phyloP scores from a whole-genome alignment of 2,888 invertebrate genomes.

The Oscheius sp. region DNA sequence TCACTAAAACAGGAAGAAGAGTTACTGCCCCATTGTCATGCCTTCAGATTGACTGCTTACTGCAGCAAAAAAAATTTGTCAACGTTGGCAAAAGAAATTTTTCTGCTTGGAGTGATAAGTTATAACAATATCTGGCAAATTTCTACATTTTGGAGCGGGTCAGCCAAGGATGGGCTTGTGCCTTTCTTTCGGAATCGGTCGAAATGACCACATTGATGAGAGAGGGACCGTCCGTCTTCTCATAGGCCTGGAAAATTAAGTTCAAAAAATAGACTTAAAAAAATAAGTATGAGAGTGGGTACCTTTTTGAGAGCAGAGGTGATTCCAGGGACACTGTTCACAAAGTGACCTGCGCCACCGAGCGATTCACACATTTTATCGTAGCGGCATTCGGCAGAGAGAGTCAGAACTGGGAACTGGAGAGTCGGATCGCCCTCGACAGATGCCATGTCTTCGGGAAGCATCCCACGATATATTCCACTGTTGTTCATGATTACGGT shows the following conservation, averaged over 20 bases:
- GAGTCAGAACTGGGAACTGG: constrained; percentile 83
- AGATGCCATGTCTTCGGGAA: constrained; percentile 82
- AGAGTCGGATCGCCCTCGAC: constrained; percentile 83
- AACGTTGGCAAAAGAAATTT: no score
- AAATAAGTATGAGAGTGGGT: no score
- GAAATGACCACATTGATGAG: constrained; percentile 91
- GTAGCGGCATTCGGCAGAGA: constrained; percentile 85
- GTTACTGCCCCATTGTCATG: no score
- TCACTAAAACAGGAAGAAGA: no score
- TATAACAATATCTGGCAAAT: no score
- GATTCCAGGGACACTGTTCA: constrained; percentile 82
- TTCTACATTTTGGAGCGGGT: constrained; percentile 84
- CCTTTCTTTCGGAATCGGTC: constrained; percentile 88
- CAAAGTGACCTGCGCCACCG: constrained; percentile 85
- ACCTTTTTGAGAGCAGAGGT: constrained; percentile 27
- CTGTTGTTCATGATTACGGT: constrained; percentile 93
- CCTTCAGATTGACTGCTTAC: no score
- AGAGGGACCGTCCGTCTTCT: constrained; percentile 80
- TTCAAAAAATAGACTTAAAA: no score
- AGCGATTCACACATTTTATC: constrained; percentile 91
- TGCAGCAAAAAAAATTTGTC: no score
- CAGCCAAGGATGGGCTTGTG: constrained; percentile 90
- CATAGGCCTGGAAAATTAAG: constrained; percentile 40
- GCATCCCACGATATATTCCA: constrained; percentile 90
- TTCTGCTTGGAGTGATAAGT: no score